Percentiles rank a stretch among this genome's conserved stretches.
Evolutionary conservation across 2,797 vertebrate species (phyloP).

Genomic region (Sebastes trivittatus): DNA sequence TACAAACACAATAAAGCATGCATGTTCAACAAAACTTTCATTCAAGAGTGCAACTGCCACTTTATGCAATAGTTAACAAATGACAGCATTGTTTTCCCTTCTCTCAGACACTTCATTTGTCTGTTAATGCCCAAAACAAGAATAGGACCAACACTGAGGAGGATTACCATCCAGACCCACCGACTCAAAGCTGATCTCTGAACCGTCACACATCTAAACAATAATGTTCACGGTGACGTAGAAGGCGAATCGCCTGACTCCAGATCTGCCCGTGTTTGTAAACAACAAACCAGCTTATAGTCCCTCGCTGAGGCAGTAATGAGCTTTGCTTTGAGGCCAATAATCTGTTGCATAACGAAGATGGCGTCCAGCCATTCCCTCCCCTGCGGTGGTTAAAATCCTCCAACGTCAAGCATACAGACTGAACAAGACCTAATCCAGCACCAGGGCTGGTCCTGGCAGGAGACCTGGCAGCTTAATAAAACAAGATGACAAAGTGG

Average conservation of each 20-base stretch:
- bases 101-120: background rate
- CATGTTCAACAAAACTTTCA: background rate
- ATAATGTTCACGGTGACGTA: background rate
- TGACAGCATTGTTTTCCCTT: background rate
- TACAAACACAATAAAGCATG: background rate
- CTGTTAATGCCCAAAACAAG: background rate
- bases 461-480: conserved; percentile 12
- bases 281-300: conserved; percentile 25
- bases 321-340: conserved; percentile 64
- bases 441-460: conserved; percentile 15
- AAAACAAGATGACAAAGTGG: conserved; percentile 11
- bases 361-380: conserved; percentile 13
- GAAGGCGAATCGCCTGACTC: background rate
- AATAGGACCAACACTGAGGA: background rate
- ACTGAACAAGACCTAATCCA: conserved; percentile 29
- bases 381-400: conserved; percentile 29
- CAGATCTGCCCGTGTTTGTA: conserved; percentile 29
- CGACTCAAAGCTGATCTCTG: background rate
- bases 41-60: background rate
- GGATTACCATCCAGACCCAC: conserved; percentile 19
- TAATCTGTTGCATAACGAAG: conserved; percentile 63
- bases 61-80: background rate
- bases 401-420: conserved; percentile 24
- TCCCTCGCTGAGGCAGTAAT: conserved; percentile 44
- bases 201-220: background rate